Base-by-base conservation (phyloP, 1,140 invertebrate species). In the Diabrotica virgifera region DNA sequence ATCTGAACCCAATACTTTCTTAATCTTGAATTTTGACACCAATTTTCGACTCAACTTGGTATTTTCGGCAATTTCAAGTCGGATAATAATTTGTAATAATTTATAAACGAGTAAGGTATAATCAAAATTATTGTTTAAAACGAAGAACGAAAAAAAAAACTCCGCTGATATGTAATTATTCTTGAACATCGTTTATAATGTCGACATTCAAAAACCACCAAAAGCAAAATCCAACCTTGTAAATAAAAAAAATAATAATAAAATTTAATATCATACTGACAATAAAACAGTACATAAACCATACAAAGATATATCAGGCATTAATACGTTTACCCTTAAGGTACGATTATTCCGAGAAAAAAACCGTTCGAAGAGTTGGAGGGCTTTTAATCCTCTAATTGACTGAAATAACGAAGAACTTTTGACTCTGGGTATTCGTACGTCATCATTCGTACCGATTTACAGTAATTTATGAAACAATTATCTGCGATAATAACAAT, bases 351-450 rank as follows among this genome's bases (percentile, higher is more conserved):
- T 62, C 10, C 53, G 13, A 51, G 9, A 9, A 57, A 62, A 62
- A 62, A 62, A 53, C 51, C 60, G 60, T 38, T 54, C 36, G 7
- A 6, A 46, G 11, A 62, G 60, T 54, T 54, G 14, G 12, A 62
- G 52, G 60, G 50, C 60, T 62, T 62, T 62, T 62, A 46, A 50
- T 62, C 37, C 60, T 62, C 52, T 62, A 62, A 62, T 62, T 62
- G 60, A 13, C 52, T 46, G 38, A 54, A 54, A 62, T 62, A 37
- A 62, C 60, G 60, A n/a, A 53, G 36, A 62, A 13, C n/a, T 54
- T 53, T 13, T 54, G 24, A 37, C 60, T 50, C 51, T 12, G 14
- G 52, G 51, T 36, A 35, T 62, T 14, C 36, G 7, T 24, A 14
- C 60, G 60, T 62, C 60, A 62, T 52, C 60, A 62, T 53, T 62